A percentile compares a stretch with the other conserved stretches of the same genome.
These are phyloP conservation scores for Myrmecophaga tridactyla DNA, from an alignment of 2,113 vertebrate species.

Conservation along the genomic window DNA sequence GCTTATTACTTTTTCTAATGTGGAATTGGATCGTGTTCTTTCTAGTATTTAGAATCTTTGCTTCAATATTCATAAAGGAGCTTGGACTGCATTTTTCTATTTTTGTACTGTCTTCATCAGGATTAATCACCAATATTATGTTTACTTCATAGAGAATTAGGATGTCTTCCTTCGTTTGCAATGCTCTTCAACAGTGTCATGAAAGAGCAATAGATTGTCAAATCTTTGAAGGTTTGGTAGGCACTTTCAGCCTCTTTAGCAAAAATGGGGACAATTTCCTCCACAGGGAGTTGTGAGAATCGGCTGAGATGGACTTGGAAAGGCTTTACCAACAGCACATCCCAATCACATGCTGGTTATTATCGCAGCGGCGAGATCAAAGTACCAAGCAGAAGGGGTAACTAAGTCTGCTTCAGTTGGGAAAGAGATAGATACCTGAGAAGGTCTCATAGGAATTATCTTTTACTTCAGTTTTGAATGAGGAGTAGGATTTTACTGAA, in stretches of 20 bases:
- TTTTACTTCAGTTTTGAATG: neutral
- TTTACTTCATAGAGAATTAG: neutral
- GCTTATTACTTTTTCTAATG: neutral
- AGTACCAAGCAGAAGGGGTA: neutral
- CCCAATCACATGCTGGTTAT: neutral
- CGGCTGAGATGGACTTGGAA: neutral
- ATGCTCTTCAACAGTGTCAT: neutral
- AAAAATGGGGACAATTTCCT: neutral
- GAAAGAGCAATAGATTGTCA: neutral
- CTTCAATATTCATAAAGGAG: neutral
- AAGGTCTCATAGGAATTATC: neutral
- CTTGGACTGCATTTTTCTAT: neutral
- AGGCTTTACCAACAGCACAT: neutral
- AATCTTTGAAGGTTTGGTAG: neutral
- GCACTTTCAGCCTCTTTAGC: neutral
- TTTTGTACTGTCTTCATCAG: neutral
- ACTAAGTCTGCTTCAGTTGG: neutral
- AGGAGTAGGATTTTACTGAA: conserved; percentile 6
- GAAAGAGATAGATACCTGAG: neutral
- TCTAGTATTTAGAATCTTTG: neutral
- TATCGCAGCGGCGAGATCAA: neutral
- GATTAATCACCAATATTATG: neutral
- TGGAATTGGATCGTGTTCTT: neutral
- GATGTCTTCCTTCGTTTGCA: neutral
- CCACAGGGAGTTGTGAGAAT: neutral